Conservation (phyloP, 2,888 invertebrate species). For the Malacosoma neustria region DNA sequence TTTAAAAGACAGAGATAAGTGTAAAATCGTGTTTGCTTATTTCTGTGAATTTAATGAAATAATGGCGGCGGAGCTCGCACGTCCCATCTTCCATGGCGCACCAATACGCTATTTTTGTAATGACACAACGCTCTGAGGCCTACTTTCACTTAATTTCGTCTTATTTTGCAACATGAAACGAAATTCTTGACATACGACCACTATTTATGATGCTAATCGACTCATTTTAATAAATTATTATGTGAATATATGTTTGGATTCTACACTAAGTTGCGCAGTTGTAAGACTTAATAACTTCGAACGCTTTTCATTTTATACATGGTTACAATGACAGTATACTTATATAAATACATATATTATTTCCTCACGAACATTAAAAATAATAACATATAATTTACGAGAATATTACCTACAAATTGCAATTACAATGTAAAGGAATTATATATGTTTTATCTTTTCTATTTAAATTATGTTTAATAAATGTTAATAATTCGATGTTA, state of each 20-base stretch:
- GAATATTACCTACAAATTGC: too few species aligned
- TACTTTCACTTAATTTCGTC: conserved; percentile 33
- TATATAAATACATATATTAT: too few species aligned
- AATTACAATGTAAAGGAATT: too few species aligned
- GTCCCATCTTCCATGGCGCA: conserved; percentile 11
- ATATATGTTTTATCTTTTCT: too few species aligned
- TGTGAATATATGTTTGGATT: background rate
- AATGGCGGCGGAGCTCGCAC: conserved; percentile 8
- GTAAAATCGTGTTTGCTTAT: conserved; percentile 10
- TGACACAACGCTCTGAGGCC: conserved; percentile 23
- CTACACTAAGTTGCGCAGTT: background rate
- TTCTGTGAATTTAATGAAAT: conserved; percentile 15
- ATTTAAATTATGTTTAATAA: too few species aligned
- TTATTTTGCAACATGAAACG: conserved; percentile 18
- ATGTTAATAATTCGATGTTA: too few species aligned
- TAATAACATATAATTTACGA: too few species aligned
- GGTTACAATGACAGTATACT: too few species aligned
- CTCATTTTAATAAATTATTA: background rate
- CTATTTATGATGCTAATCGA: background rate
- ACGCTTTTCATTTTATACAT: too few species aligned
- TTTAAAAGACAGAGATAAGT: conserved; percentile 20
- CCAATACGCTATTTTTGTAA: conserved; percentile 22
- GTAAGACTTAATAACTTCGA: too few species aligned
- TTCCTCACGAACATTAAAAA: too few species aligned
- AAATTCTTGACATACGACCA: conserved; percentile 6